phyloP scores from a whole-genome alignment of 2,797 vertebrate genomes.

The Phataginus tetradactyla region DNA sequence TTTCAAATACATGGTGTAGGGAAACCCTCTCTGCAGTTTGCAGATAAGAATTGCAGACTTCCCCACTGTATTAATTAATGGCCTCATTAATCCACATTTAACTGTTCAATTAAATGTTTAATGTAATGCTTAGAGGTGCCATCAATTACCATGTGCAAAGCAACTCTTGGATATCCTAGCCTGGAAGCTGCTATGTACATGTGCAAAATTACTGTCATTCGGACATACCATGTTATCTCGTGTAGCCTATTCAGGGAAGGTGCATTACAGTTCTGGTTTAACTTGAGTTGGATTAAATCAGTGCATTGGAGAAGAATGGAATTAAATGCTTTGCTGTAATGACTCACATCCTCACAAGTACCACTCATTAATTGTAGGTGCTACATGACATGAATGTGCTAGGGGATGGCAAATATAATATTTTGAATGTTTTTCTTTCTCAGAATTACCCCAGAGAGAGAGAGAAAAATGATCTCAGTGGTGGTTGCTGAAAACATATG shows the following conservation, averaged over 20 bases:
- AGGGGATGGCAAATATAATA: slow-evolving; percentile 73
- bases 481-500: slow-evolving; percentile 73
- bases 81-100: slow-evolving; percentile 83
- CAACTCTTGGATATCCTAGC: slow-evolving; percentile 76
- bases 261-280: slow-evolving; percentile 38
- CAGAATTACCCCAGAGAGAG: slow-evolving; percentile 75
- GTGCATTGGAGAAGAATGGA: slow-evolving; percentile 67
- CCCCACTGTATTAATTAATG: slow-evolving; percentile 82
- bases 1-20: slow-evolving; percentile 61
- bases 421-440: slow-evolving; percentile 71
- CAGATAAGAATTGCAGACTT: slow-evolving; percentile 81
- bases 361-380: slow-evolving; percentile 79
- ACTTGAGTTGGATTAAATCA: slow-evolving; percentile 73
- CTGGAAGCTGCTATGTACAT: slow-evolving; percentile 70
- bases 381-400: slow-evolving; percentile 75
- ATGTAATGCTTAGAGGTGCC: slow-evolving; percentile 82
- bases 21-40: slow-evolving; percentile 76
- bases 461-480: slow-evolving; percentile 72
- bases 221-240: slow-evolving; percentile 67
- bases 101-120: slow-evolving; percentile 85
- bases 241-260: slow-evolving; percentile 64
- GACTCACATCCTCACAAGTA: slow-evolving; percentile 75
- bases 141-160: slow-evolving; percentile 79
- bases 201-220: slow-evolving; percentile 64
- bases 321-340: slow-evolving; percentile 78